These are phyloP conservation scores for Seira sanloemensis DNA, from an alignment of 2,888 invertebrate genomes.

Conservation along the genomic window DNA sequence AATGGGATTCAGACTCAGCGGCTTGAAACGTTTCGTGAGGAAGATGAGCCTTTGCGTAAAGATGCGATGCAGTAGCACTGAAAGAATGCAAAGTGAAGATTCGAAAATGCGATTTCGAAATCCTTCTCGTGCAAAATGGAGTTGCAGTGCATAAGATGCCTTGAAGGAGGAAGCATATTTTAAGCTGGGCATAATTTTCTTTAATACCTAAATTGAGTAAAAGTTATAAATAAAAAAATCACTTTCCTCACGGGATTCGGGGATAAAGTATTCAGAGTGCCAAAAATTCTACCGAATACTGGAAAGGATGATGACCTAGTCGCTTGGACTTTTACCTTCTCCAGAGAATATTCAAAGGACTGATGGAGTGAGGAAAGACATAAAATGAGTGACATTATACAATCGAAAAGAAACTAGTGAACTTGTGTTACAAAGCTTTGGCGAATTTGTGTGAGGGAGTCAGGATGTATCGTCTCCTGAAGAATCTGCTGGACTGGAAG, in stretches of 20 bases:
- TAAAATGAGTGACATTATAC: not conserved
- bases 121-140: conserved; percentile 37
- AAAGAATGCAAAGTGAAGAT: not conserved
- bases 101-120: conserved; percentile 43
- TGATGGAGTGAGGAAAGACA: not conserved
- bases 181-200: not conserved
- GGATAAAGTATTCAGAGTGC: not conserved
- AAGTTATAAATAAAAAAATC: not conserved
- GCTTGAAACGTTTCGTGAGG: conserved; percentile 12
- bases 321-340: not conserved
- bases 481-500: conserved; percentile 43
- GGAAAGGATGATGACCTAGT: no score
- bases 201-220: no score
- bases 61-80: not conserved
- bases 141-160: conserved; percentile 41
- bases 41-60: not conserved
- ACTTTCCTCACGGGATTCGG: not conserved
- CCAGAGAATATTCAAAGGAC: no score
- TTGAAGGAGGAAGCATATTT: conserved; percentile 50
- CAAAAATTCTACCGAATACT: not conserved
- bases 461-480: conserved; percentile 55
- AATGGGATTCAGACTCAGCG: conserved; percentile 10
- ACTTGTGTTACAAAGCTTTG: not conserved
- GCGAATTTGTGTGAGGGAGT: not conserved
- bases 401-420: not conserved